These are phyloP conservation scores for Thaumetopoea pityocampa DNA, from an alignment of 1,140 invertebrate species.

Conservation along the genomic window DNA sequence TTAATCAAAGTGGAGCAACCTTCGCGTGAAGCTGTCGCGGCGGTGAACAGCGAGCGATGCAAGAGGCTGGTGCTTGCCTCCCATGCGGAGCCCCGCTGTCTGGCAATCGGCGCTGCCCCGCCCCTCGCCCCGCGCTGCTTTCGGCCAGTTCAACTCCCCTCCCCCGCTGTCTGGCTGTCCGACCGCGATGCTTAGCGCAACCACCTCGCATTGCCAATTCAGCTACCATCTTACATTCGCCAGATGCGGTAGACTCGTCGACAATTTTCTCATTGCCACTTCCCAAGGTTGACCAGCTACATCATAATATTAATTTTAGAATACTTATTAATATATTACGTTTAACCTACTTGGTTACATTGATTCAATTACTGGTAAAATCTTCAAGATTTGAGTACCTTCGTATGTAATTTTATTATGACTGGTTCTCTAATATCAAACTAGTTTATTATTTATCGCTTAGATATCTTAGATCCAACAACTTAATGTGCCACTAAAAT, in stretches of 20 bases:
- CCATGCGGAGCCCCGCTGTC: constrained; percentile 72
- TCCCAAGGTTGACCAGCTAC: constrained; percentile 20
- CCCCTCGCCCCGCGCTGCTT: no score
- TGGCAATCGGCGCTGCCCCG: constrained; percentile 42
- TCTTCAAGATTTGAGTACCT: no score
- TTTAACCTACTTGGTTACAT: constrained; percentile 9
- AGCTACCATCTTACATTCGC: constrained; percentile 33
- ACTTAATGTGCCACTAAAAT: no score
- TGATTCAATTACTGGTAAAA: no score
- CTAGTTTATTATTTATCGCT: no score
- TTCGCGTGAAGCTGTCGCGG: constrained; percentile 36
- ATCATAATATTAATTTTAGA: constrained; percentile 17
- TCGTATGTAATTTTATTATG: no score
- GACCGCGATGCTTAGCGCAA: constrained; percentile 41
- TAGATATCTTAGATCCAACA: no score
- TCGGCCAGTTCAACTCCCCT: no score
- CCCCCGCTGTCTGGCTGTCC: constrained; percentile 22
- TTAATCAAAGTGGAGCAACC: constrained; percentile 45
- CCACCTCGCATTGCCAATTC: constrained; percentile 44
- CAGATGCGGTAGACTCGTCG: constrained; percentile 21
- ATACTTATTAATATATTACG: constrained; percentile 6
- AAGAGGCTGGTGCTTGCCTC: constrained; percentile 69
- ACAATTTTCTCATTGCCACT: constrained; percentile 26
- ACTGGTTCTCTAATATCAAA: no score
- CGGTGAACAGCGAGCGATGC: constrained; percentile 41